Percentiles rank a stretch among this genome's conserved stretches.
Conservation (phyloP, 2,888 invertebrate genomes). For the Eristalinus aeneus region DNA sequence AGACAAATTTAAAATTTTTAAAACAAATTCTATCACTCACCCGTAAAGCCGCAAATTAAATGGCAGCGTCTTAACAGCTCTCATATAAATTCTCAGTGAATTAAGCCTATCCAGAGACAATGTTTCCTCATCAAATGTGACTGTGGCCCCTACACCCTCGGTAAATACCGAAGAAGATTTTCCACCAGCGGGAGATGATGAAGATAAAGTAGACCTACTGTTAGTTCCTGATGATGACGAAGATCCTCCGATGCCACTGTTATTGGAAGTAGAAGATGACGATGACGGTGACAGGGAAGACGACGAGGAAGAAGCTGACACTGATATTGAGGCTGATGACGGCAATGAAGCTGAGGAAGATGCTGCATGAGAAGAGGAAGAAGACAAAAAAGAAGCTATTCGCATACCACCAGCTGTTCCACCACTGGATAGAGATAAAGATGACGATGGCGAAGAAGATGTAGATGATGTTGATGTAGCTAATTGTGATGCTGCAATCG, state of each 20-base stretch:
- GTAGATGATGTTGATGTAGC: slow-evolving; percentile 78
- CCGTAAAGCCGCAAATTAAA: slow-evolving; percentile 80
- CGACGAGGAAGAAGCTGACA: slow-evolving; percentile 57
- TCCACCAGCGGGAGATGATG: slow-evolving; percentile 60
- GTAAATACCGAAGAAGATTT: slow-evolving; percentile 33
- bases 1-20: background rate
- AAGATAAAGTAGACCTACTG: slow-evolving; percentile 59
- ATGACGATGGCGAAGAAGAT: slow-evolving; percentile 66
- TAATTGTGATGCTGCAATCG: slow-evolving; percentile 80
- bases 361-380: slow-evolving; percentile 68
- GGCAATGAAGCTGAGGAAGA: slow-evolving; percentile 72
- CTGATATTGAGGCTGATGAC: slow-evolving; percentile 58
- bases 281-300: slow-evolving; percentile 29
- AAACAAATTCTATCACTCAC: slow-evolving; percentile 75
- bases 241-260: slow-evolving; percentile 43
- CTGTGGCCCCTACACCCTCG: slow-evolving; percentile 71
- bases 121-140: slow-evolving; percentile 78
- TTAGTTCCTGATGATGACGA: slow-evolving; percentile 44
- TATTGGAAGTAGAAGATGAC: slow-evolving; percentile 44
- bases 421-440: slow-evolving; percentile 59
- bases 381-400: slow-evolving; percentile 53
- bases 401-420: slow-evolving; percentile 43
- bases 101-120: slow-evolving; percentile 80
- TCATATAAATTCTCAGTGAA: slow-evolving; percentile 80
- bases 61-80: slow-evolving; percentile 80